Evolutionary conservation across 2,888 invertebrate genomes (phyloP), one percentile per base, ranked within the genome.

Genomic region (Erebia epiphron): DNA sequence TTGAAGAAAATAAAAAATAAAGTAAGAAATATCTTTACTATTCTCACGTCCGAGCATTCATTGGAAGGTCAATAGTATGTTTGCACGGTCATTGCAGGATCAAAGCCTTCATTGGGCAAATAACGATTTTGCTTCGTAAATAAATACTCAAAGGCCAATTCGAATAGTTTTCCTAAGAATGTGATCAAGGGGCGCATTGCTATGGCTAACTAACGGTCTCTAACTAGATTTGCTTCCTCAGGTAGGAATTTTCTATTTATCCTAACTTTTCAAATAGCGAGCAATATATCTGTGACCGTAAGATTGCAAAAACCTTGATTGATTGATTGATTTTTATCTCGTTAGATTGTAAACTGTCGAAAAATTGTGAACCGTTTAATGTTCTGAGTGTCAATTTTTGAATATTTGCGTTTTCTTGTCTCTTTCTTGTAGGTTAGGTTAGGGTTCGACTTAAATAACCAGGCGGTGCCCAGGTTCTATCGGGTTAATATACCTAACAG

Each of bases 111-210:
- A 86, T 82, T 86, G 89, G 89, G 89, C 90, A 90, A 91, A 91
- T 91, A 92, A 92, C 91, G 87, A 91, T 91, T 91, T 88, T 73
- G 87, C 88, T 90, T 86, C 86, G 89, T 90, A 91, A 92, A 91
- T 90, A 90, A 88, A 91, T 90, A 86, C 82, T 78, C 81, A 80
- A 83, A 79, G 80, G 80, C 77, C 79, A 78, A 79, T 79, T 73
- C 80, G 81, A 86, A 91, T 90, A 90, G 87, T 89, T 90, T 80
- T 75, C 73, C 72, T 77, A 83, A 85, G 88, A 87, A 90, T 90
- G 82, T 83, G 80, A 79, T 79, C 78, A 80, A 82, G 83, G 82
- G 82, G 79, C 80, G 77, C 76, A 76, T 76, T 78, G 76, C 77
- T 77, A 80, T 78, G 80, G 80, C 80, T 83, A 86, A 88, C 87